Evolutionary conservation across 2,113 vertebrate species (phyloP).

Genomic region (Pseudopipra pipra): DNA sequence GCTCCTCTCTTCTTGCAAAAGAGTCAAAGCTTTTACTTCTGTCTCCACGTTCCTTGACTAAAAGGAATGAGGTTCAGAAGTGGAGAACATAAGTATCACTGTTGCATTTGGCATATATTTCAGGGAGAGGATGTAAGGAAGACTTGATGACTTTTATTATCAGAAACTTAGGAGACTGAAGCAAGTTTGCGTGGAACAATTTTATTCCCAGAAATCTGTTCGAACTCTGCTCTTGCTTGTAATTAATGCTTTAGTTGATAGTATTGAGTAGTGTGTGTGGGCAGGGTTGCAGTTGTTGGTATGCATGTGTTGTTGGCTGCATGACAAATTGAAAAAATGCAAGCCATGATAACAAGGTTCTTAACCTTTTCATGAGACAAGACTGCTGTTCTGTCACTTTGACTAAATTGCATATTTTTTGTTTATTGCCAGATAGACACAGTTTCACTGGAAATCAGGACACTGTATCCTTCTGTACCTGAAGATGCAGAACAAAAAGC

Average conservation of each 20-base stretch:
- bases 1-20: neutral
- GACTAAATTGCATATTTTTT: neutral
- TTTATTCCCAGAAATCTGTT: neutral
- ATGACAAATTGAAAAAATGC: neutral
- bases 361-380: conserved; percentile 22
- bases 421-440: conserved; percentile 81
- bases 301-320: conserved; percentile 9
- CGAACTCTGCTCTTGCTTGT: neutral
- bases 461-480: conserved; percentile 89
- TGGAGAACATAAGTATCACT: neutral
- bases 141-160: neutral
- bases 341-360: neutral
- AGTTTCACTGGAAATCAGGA: conserved; percentile 88
- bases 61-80: neutral
- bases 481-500: conserved; percentile 89
- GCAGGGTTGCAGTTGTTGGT: neutral
- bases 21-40: neutral
- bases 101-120: neutral
- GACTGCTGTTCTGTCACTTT: neutral
- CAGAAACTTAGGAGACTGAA: neutral
- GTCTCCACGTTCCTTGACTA: neutral
- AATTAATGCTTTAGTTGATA: conserved; percentile 14
- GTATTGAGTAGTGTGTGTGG: neutral
- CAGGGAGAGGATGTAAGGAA: neutral
- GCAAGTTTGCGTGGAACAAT: neutral